phyloP scores from a whole-genome alignment of 2,888 invertebrate genomes.

The Euplagia quadripunctaria region DNA sequence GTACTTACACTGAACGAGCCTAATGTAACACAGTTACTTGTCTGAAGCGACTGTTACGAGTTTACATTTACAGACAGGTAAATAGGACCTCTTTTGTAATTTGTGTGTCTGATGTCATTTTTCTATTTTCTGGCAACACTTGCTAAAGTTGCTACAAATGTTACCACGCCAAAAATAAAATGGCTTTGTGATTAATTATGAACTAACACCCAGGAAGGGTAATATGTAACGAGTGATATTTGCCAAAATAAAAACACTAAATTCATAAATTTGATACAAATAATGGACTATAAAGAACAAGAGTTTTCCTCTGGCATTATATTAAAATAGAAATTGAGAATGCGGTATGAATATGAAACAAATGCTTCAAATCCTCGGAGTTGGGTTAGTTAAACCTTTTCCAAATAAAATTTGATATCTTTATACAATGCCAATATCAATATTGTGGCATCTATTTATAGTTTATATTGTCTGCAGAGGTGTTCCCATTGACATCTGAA shows the following conservation, averaged over 20 bases:
- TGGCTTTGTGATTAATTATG: not conserved
- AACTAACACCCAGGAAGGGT: too few species aligned
- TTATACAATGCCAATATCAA: not conserved
- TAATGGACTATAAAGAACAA: not conserved
- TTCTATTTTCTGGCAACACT: slow-evolving; percentile 2
- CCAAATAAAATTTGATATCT: not conserved
- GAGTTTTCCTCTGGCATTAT: not conserved
- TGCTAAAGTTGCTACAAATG: not conserved
- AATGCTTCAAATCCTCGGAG: not conserved
- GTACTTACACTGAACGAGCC: slow-evolving; percentile 85
- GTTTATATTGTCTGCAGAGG: not conserved
- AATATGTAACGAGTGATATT: too few species aligned
- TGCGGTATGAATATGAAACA: not conserved
- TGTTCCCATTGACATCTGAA: too few species aligned
- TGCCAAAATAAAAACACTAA: too few species aligned
- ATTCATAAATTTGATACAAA: too few species aligned
- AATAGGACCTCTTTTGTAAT: not conserved
- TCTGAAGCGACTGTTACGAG: slow-evolving; percentile 15
- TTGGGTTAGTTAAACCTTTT: not conserved
- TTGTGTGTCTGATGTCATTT: not conserved
- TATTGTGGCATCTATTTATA: not conserved
- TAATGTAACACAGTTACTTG: slow-evolving; percentile 79
- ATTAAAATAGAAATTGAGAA: not conserved
- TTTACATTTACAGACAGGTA: slow-evolving; percentile 6
- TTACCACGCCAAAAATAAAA: not conserved